Evolutionary conservation across 2,888 invertebrate species (phyloP), one percentile per base, ranked within the genome.

Genomic region (Tineola bisselliella): DNA sequence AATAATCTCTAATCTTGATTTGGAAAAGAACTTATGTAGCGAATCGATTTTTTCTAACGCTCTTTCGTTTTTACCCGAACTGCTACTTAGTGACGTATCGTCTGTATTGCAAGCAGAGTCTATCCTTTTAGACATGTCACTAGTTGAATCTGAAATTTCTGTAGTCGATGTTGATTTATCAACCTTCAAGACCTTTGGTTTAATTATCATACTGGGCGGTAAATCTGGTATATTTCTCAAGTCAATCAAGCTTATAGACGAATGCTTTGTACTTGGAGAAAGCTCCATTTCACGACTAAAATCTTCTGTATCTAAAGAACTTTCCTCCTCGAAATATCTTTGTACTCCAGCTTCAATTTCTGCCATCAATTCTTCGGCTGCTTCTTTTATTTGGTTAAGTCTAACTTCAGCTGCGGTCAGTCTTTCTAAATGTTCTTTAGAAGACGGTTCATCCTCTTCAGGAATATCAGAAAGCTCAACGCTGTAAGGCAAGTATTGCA

Each of bases 111-210:
- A 82, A 1, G 72, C 75, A 0, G 84, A 82, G 64, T 84, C 83
- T 19, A 81, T 74, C 63, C 78, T 68, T 64, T 66, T 77, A 0
- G 79, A 82, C 25, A 75, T 62, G 64, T 86, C 83, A 0, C 83
- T 80, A 25, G 79, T 64, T 0, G 84, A 81, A 61, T 84, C 83
- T 0, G 81, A 79, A 61, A 83, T 79, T 60, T 86, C 84, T 0
- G 80, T 79, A 1, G 87, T 87, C 0, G 87, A 87, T 0, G 87
- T 87, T 0, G 86, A 80, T 67, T 81, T 84, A 64, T 84, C 84
- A 0, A 86, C 71, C 73, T 68, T 79, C 0, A 73, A 62, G 0
- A 84, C 81, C 70, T 73, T 82, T 0, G 87, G 84, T 61, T 84
- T 83, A 1, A 81, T 71, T 1, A 86, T 77, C 76, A 81, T 75